Percentiles rank a stretch among this genome's conserved stretches.
Conservation (phyloP, 2,113 vertebrate genomes). For the Scophthalmus maximus region DNA sequence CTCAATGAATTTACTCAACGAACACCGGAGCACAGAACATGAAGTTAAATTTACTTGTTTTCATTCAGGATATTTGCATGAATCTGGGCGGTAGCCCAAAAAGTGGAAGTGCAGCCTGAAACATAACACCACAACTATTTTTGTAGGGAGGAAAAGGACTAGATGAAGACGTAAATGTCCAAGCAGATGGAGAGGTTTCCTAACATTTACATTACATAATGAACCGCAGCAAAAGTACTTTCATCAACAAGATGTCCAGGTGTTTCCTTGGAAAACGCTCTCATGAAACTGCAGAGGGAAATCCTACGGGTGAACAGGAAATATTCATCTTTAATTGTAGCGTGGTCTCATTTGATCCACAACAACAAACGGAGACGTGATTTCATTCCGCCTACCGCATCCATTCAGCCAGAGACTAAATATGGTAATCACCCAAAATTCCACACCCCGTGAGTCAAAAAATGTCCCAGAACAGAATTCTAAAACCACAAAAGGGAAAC, state of each 20-base stretch:
- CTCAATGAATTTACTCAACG: not conserved
- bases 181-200: constrained; percentile 15
- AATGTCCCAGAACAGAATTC: not conserved
- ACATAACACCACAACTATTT: too few relatives aligned
- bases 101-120: constrained; percentile 2
- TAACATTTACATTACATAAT: constrained; percentile 41
- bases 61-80: constrained; percentile 7
- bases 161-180: constrained; percentile 16
- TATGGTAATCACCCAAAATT: constrained; percentile 45
- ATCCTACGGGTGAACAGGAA: constrained; percentile 30
- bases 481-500: constrained; percentile 44
- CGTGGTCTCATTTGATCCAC: constrained; percentile 32
- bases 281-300: too few relatives aligned
- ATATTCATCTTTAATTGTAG: constrained; percentile 19
- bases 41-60: not conserved
- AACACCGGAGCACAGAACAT: not conserved
- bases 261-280: constrained; percentile 52
- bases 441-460: constrained; percentile 31
- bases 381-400: constrained; percentile 17
- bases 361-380: constrained; percentile 49
- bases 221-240: constrained; percentile 13
- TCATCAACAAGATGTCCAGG: constrained; percentile 15
- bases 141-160: not conserved
- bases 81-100: not conserved
- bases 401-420: constrained; percentile 46